Base-by-base conservation (phyloP, 2,888 invertebrate species). In the Leptopterna dolabrata region DNA sequence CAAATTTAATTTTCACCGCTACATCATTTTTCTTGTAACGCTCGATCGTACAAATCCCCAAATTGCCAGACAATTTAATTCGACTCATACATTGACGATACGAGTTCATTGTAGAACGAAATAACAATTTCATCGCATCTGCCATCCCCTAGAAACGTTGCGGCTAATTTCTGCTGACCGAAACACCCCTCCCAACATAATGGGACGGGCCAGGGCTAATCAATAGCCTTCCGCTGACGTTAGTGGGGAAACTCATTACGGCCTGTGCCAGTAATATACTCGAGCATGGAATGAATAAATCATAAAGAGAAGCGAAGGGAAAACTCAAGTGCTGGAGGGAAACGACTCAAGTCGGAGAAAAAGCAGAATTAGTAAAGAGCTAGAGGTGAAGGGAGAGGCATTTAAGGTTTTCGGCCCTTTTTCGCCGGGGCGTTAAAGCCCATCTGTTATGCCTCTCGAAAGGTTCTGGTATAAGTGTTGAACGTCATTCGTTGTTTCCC, bases 401-500 rank as follows among this genome's bases (percentile, higher is more conserved):
- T 78, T 78, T 78, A 78, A 78, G 41, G 41, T 36, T 36, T n/a
- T 36, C 14, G 29, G 76, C 2, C 14, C 36, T 36, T 36, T 41
- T 41, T 41, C 41, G 76, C n/a, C 2, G 14, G 2, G 14, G 43
- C 14, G 78, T 11, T 14, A 3, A 29, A 81, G 13, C 47, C 55
- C 81, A 81, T 81, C 55, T 81, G 81, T 81, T 81, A 81, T 81
- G 63, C 81, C 81, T 24, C 30, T 43, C 36, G 14, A 16, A 63
- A 63, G 63, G 63, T 63, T 43, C 78, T 19, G 41, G 19, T 81
- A 81, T 55, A 55, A 81, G 81, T 81, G 80, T 81, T 51, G 36
- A 81, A 81, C 81, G 81, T 81, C 81, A 81, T 81, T 81, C 81
- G 81, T 27, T 81, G 81, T 55, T 81, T 81, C 81, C 81, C 16